Percentiles rank a stretch among this genome's conserved stretches.
Evolutionary conservation across 2,113 vertebrate species (phyloP).

Genomic region (Stomatorhinus ivindoensis): DNA sequence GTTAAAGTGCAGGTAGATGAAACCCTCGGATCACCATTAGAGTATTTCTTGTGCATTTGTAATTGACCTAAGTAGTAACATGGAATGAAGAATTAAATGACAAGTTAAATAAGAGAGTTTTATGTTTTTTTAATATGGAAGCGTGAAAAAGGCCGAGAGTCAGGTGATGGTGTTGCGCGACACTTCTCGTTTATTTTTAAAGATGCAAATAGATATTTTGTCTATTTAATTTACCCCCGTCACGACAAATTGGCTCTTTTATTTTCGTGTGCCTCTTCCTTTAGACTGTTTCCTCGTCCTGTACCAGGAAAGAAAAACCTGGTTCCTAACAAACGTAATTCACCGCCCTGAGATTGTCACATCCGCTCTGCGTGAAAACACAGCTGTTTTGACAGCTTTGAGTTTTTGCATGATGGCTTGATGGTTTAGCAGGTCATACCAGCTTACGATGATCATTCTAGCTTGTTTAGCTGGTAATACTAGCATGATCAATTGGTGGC

Average conservation of each 20-base stretch:
- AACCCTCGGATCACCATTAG: background rate
- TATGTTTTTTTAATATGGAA: background rate
- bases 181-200: background rate
- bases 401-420: background rate
- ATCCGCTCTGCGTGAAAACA: background rate
- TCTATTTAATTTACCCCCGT: background rate
- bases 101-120: background rate
- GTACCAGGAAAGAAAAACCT: background rate
- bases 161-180: no score
- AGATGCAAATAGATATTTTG: background rate
- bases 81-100: background rate
- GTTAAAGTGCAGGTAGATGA: background rate
- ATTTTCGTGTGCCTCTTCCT: background rate
- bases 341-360: background rate
- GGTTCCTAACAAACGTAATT: background rate
- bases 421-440: no score
- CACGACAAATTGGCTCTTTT: background rate
- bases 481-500: background rate
- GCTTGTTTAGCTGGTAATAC: background rate
- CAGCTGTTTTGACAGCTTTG: background rate
- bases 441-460: no score
- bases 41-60: background rate
- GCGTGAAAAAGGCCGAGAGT: background rate
- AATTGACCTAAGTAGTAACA: background rate
- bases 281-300: background rate